Conservation (phyloP, 2,888 invertebrate genomes). For the Ischnus inquisitorius region DNA sequence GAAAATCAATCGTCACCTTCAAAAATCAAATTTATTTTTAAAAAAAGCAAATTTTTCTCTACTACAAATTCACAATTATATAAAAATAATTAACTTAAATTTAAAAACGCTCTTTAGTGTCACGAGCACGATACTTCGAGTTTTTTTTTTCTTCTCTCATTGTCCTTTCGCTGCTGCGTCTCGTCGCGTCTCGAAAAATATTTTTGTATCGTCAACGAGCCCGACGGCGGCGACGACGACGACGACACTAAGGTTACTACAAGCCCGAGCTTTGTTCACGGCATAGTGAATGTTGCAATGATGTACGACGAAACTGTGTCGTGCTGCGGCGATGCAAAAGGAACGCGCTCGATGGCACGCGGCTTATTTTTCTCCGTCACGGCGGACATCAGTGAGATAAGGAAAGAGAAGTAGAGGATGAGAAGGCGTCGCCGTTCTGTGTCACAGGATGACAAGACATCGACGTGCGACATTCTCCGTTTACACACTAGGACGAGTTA, state of each 20-base stretch:
- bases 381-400: constrained; percentile 18
- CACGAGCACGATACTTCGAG: no score
- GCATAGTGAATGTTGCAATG: neutral
- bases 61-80: neutral
- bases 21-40: no score
- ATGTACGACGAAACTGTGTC: no score
- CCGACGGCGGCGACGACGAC: constrained; percentile 37
- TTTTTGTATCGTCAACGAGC: constrained; percentile 62
- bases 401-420: neutral
- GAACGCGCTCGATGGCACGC: constrained; percentile 7
- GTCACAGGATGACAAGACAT: constrained; percentile 7
- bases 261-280: neutral
- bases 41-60: no score
- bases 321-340: no score
- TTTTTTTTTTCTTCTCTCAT: constrained; percentile 20
- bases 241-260: constrained; percentile 14
- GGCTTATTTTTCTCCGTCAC: constrained; percentile 49
- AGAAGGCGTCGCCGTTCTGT: constrained; percentile 11
- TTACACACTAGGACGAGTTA: constrained; percentile 24
- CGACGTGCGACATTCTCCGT: constrained; percentile 17
- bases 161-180: constrained; percentile 32
- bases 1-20: no score
- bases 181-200: constrained; percentile 52
- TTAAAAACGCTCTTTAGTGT: no score
- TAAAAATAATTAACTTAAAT: no score